Evolutionary conservation across 35 echinoderm and acorn worm species (phyloP).

Genomic region (Diadema setosum): DNA sequence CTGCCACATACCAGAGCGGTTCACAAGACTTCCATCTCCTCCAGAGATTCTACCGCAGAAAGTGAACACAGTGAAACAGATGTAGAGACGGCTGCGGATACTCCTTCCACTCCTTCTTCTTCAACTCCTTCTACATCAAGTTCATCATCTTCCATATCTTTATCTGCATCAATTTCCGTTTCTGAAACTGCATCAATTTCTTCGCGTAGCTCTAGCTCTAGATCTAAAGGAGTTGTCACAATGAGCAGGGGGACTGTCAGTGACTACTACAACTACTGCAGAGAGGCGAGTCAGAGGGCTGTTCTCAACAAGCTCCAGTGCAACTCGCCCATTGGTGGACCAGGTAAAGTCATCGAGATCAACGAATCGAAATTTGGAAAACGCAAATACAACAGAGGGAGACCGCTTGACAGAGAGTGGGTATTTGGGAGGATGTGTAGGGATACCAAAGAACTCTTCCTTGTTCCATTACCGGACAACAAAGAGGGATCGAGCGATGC

Average conservation of each 20-base stretch:
- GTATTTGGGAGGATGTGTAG: slow-evolving; percentile 41
- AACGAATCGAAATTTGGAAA: slow-evolving; percentile 54
- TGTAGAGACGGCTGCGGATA: neutral
- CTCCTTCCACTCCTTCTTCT: neutral
- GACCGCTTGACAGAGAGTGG: slow-evolving; percentile 4
- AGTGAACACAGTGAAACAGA: neutral
- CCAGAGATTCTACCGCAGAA: neutral
- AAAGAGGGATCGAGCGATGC: no score
- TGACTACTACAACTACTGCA: neutral
- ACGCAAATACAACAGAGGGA: slow-evolving; percentile 32
- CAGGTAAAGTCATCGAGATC: slow-evolving; percentile 36
- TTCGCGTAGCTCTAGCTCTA: neutral
- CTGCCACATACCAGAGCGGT: neutral
- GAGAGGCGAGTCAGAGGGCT: neutral
- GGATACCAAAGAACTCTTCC: slow-evolving; percentile 15
- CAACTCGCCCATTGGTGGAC: slow-evolving; percentile 28
- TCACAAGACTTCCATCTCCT: neutral
- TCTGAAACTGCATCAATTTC: neutral
- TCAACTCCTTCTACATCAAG: neutral
- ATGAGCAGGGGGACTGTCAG: neutral
- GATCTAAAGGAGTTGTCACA: neutral
- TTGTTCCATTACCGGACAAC: slow-evolving; percentile 5
- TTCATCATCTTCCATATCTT: neutral
- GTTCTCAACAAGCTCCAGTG: neutral
- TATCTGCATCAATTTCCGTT: neutral